Conservation (phyloP, 2,797 vertebrate species). For the Lagodon rhomboides region DNA sequence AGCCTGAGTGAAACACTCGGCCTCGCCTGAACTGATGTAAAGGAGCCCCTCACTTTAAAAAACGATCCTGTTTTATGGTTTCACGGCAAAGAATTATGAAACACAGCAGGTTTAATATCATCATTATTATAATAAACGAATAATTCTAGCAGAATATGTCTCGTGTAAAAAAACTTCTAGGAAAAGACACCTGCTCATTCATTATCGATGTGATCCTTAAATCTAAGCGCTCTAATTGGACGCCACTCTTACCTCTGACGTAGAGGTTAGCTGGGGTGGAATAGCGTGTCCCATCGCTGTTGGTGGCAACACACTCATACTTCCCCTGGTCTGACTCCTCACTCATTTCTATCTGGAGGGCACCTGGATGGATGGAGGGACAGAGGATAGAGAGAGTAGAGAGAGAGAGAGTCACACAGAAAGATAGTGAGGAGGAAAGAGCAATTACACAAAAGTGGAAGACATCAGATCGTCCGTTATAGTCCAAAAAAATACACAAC, state of each 20-base stretch:
- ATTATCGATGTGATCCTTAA: conserved; percentile 3
- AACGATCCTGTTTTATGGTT: conserved; percentile 29
- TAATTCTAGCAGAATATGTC: conserved; percentile 5
- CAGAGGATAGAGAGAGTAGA: conserved; percentile 65
- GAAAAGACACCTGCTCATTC: conserved; percentile 21
- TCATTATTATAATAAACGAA: conserved; percentile 31
- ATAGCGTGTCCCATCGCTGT: conserved; percentile 98
- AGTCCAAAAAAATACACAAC: conserved; percentile 81
- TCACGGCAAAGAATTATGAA: conserved; percentile 29
- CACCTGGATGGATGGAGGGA: conserved; percentile 91
- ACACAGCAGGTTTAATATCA: conserved; percentile 28
- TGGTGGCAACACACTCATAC: conserved; percentile 99
- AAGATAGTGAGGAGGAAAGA: conserved; percentile 56
- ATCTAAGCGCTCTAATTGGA: conserved; percentile 23
- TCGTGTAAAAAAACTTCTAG: not conserved
- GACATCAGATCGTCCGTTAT: conserved; percentile 29
- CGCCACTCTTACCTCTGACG: conserved; percentile 92
- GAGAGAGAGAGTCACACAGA: conserved; percentile 60
- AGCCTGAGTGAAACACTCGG: conserved; percentile 55
- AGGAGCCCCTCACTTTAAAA: conserved; percentile 34
- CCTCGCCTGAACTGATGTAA: conserved; percentile 24
- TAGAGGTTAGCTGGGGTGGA: conserved; percentile 99
- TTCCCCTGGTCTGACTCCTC: conserved; percentile 99
- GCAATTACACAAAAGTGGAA: conserved; percentile 58
- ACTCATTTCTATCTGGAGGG: conserved; percentile 98